These are phyloP conservation scores for Mormyrus lacerda DNA, from an alignment of 2,113 vertebrate genomes.

Conservation along the genomic window DNA sequence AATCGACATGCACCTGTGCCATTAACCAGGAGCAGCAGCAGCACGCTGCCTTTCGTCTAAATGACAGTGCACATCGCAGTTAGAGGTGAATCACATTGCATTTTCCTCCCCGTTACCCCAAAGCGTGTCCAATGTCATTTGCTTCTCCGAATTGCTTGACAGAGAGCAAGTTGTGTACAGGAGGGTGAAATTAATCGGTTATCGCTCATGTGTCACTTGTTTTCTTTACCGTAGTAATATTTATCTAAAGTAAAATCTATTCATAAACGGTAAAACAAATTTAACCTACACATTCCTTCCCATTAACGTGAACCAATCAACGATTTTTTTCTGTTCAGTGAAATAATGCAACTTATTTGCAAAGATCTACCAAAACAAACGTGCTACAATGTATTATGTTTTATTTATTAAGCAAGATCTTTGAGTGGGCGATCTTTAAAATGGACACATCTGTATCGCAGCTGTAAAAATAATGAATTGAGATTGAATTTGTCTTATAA, in stretches of 20 bases:
- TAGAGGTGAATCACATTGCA: not conserved
- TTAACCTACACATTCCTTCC: not conserved
- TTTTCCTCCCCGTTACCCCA: not conserved
- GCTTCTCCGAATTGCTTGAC: not conserved
- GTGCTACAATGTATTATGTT: not conserved
- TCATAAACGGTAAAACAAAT: not conserved
- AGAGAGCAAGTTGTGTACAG: not conserved
- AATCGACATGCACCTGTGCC: not conserved
- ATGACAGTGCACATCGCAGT: not conserved
- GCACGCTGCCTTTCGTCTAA: not conserved
- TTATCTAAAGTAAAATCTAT: not conserved
- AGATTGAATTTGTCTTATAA: not conserved
- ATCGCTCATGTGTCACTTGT: not conserved
- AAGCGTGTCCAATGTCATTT: not conserved
- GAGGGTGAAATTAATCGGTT: not conserved
- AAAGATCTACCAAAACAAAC: not conserved
- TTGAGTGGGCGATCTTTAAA: not conserved
- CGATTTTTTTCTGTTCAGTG: not conserved
- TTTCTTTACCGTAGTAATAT: not conserved
- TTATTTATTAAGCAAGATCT: not conserved
- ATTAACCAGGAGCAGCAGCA: not conserved
- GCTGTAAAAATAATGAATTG: not conserved
- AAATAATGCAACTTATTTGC: not conserved
- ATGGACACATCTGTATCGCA: not conserved
- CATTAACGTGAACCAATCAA: too few relatives aligned